Percentiles rank a stretch among this genome's conserved stretches.
These are phyloP conservation scores for Apantesis nais DNA, from an alignment of 2,888 invertebrate species.

Conservation along the genomic window DNA sequence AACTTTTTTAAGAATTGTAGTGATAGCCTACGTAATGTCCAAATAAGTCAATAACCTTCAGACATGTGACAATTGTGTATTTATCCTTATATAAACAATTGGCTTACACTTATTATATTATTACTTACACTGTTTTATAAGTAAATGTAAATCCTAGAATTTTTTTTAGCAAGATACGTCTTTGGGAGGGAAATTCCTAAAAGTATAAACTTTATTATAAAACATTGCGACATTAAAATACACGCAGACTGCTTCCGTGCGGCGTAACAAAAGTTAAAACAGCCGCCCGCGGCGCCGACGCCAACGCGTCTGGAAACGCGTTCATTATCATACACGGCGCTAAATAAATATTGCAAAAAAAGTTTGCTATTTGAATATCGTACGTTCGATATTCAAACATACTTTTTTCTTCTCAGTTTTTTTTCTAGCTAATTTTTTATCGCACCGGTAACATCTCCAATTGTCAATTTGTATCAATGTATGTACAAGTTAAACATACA, in stretches of 20 bases:
- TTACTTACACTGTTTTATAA: no score
- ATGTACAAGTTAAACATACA: not conserved
- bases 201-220: not conserved
- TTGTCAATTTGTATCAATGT: not conserved
- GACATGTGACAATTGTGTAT: not conserved
- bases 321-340: conserved; percentile 45
- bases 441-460: conserved; percentile 23
- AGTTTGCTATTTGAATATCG: conserved; percentile 19
- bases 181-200: not conserved
- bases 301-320: conserved; percentile 55
- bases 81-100: not conserved
- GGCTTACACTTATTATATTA: not conserved
- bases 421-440: conserved; percentile 25
- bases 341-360: conserved; percentile 33
- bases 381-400: conserved; percentile 31
- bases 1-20: not conserved
- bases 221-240: conserved; percentile 39
- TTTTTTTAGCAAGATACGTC: no score
- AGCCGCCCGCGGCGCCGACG: conserved; percentile 51
- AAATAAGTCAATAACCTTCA: not conserved
- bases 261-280: conserved; percentile 2
- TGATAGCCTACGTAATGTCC: not conserved
- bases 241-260: conserved; percentile 52
- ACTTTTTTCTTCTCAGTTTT: conserved; percentile 21
- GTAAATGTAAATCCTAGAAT: no score